Evolutionary conservation across 23 tunicate genomes (phyloP).

Genomic region (Halocynthia roretzi): DNA sequence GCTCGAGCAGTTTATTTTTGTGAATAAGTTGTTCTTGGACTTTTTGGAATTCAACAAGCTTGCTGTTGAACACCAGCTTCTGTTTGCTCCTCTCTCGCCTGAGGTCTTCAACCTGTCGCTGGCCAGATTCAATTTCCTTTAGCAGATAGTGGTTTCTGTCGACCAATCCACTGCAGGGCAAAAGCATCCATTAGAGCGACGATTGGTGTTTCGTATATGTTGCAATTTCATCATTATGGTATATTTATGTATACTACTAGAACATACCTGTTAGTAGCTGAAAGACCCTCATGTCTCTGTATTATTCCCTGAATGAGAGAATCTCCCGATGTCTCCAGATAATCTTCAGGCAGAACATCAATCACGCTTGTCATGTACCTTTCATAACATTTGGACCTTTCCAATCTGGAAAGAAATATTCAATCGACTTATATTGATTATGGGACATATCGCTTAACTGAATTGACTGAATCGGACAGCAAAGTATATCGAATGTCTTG

Average conservation of each 20-base stretch:
- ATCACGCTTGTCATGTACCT: slow-evolving; percentile 46
- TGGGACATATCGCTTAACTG: neutral
- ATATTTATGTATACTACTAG: too few species aligned
- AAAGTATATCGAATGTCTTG: neutral
- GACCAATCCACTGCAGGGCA: slow-evolving; percentile 1
- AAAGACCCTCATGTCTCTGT: slow-evolving; percentile 71
- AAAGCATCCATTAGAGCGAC: too few species aligned
- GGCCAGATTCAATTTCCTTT: slow-evolving; percentile 42
- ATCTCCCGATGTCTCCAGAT: slow-evolving; percentile 64
- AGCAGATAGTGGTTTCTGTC: slow-evolving; percentile 16
- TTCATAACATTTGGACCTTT: slow-evolving; percentile 44
- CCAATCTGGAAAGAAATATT: slow-evolving; percentile 19
- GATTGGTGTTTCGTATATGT: too few species aligned
- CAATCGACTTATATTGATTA: neutral
- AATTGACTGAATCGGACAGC: neutral
- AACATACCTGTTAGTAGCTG: slow-evolving; percentile 39
- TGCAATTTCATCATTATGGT: too few species aligned
- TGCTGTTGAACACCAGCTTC: slow-evolving; percentile 55
- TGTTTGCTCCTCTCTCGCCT: slow-evolving; percentile 56
- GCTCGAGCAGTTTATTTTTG: slow-evolving; percentile 44
- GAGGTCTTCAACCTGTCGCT: slow-evolving; percentile 42
- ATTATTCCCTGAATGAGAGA: slow-evolving; percentile 61
- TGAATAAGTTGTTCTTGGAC: slow-evolving; percentile 41
- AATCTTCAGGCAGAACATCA: slow-evolving; percentile 67
- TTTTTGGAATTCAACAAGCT: slow-evolving; percentile 48